These are phyloP conservation scores for Momotus momota DNA, from an alignment of 2,797 vertebrate species.

Conservation along the genomic window DNA sequence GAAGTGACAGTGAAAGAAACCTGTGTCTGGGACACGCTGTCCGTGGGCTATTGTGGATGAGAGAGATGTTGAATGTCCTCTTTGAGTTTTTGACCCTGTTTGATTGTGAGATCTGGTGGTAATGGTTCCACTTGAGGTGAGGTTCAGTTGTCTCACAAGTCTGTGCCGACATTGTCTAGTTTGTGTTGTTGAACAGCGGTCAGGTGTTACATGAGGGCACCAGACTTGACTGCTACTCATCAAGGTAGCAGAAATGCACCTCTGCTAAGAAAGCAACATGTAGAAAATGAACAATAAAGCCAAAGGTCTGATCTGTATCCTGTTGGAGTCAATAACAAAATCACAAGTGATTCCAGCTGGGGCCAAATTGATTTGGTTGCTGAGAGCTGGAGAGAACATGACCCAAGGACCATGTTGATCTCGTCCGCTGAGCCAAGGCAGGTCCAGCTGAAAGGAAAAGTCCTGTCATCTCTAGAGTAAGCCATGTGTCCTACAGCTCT, in stretches of 20 bases:
- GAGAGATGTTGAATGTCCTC: not conserved
- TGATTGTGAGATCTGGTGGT: not conserved
- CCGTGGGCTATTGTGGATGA: not conserved
- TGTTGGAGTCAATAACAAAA: not conserved
- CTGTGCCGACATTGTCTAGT: not conserved
- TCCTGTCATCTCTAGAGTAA: not conserved
- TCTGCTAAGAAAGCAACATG: not conserved
- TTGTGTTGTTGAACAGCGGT: not conserved
- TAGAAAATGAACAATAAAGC: not conserved
- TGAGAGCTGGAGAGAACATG: not conserved
- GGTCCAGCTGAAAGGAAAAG: not conserved
- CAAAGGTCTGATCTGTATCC: not conserved
- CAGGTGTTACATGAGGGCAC: not conserved
- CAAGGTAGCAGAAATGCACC: not conserved
- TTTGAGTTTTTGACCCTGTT: not conserved
- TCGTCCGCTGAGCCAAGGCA: not conserved
- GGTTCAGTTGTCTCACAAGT: not conserved
- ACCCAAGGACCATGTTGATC: accelerated
- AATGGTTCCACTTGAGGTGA: not conserved
- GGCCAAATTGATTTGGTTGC: not conserved
- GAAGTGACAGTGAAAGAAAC: not conserved
- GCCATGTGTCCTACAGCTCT: accelerated
- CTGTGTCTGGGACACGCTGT: accelerated
- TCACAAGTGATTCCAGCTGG: not conserved
- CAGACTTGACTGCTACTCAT: not conserved